Percentiles rank a stretch among this genome's conserved stretches.
These are phyloP conservation scores for Myodes glareolus DNA, from an alignment of 2,113 vertebrate genomes.

Conservation along the genomic window DNA sequence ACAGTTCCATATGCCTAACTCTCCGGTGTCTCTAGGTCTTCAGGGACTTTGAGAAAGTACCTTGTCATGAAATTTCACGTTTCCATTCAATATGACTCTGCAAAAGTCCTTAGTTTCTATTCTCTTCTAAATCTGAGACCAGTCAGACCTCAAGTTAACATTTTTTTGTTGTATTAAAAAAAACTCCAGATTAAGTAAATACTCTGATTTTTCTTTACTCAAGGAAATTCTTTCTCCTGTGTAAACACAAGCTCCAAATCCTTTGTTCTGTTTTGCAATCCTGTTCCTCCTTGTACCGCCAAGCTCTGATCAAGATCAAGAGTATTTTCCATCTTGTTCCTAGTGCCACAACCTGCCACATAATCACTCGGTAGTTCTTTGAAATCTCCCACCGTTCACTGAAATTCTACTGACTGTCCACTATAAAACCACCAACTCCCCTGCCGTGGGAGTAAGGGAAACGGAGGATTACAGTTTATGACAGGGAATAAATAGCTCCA, in stretches of 20 bases:
- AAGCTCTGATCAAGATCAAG: constrained; percentile 7
- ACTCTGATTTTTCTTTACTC: neutral
- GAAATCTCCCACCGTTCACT: constrained; percentile 35
- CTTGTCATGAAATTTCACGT: neutral
- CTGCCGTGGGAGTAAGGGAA: constrained; percentile 60
- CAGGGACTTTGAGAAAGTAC: neutral
- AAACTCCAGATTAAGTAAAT: constrained; percentile 26
- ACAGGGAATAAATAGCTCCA: constrained; percentile 70
- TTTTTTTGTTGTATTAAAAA: constrained; percentile 6
- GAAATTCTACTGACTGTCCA: constrained; percentile 42
- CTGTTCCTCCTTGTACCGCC: neutral
- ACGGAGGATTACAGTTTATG: constrained; percentile 71
- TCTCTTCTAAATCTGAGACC: neutral
- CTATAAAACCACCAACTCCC: constrained; percentile 59
- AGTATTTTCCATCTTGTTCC: neutral
- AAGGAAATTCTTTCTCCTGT: constrained; percentile 46
- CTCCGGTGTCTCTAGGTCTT: neutral
- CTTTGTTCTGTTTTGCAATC: constrained; percentile 5
- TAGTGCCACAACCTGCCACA: constrained; percentile 43
- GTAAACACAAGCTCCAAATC: neutral
- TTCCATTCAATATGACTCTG: neutral
- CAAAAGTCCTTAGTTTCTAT: neutral
- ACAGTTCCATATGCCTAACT: neutral
- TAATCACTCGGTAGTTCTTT: constrained; percentile 27
- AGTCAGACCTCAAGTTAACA: neutral